These are phyloP conservation scores for Noctuana brunneofusca DNA, from an alignment of 2,888 invertebrate species.

Conservation along the genomic window DNA sequence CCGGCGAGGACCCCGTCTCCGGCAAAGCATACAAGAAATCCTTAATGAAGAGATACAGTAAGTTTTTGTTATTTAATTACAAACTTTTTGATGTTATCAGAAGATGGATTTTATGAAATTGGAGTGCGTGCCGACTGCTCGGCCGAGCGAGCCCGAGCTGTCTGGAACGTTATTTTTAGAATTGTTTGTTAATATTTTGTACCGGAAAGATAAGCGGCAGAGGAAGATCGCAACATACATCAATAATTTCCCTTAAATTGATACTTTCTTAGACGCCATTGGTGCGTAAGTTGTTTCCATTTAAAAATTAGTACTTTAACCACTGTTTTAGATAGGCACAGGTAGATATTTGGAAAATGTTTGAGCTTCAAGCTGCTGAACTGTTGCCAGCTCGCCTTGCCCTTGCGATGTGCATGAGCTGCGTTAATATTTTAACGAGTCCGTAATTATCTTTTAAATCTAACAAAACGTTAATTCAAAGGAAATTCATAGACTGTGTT, in stretches of 20 bases:
- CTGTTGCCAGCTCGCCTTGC: slow-evolving; percentile 17
- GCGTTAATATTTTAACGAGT: slow-evolving; percentile 10
- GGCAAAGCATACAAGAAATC: slow-evolving; percentile 94
- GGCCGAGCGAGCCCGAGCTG: neutral
- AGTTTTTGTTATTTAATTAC: slow-evolving; percentile 74
- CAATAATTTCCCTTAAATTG: slow-evolving; percentile 8
- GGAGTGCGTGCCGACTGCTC: neutral
- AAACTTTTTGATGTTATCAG: neutral
- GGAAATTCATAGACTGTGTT: neutral
- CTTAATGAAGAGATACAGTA: slow-evolving; percentile 96
- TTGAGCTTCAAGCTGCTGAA: slow-evolving; percentile 6
- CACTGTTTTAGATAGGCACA: slow-evolving; percentile 3
- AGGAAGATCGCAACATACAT: slow-evolving; percentile 12
- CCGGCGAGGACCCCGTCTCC: slow-evolving; percentile 78
- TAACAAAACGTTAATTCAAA: slow-evolving; percentile 10
- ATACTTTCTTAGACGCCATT: slow-evolving; percentile 2
- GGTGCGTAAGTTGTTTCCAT: neutral
- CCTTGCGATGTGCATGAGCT: slow-evolving; percentile 16
- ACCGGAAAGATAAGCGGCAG: slow-evolving; percentile 10
- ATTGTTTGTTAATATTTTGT: slow-evolving; percentile 23
- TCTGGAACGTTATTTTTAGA: slow-evolving; percentile 19
- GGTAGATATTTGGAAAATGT: slow-evolving; percentile 1
- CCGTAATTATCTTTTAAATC: slow-evolving; percentile 15
- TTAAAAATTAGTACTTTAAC: neutral
- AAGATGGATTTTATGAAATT: neutral